Conservation (phyloP, 2,888 invertebrate genomes). For the Melipona beecheii region DNA sequence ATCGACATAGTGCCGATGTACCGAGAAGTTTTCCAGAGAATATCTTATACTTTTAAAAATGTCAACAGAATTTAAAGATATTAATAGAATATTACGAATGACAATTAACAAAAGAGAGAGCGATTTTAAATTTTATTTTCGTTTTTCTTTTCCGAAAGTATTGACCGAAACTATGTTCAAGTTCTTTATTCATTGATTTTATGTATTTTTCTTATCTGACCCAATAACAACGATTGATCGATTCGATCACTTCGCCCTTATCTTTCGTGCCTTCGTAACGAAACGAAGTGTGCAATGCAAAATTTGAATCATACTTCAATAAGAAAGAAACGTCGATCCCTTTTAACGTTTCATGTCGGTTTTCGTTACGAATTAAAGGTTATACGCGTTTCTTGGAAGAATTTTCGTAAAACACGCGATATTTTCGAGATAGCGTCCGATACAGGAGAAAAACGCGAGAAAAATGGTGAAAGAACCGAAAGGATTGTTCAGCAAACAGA, state of each 20-base stretch:
- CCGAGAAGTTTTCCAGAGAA: too few species aligned
- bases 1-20: too few species aligned
- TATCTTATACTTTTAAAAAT: too few species aligned
- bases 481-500: conserved; percentile 68
- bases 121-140: too few species aligned
- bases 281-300: conserved; percentile 9
- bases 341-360: neutral
- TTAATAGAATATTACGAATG: too few species aligned
- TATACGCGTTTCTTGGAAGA: neutral
- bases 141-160: too few species aligned
- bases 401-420: neutral
- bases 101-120: too few species aligned
- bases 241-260: conserved; percentile 1
- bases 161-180: too few species aligned
- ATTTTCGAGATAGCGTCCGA: too few species aligned
- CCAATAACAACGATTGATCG: neutral
- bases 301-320: neutral
- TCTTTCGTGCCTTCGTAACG: neutral
- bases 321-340: neutral
- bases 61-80: neutral
- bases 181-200: too few species aligned
- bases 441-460: too few species aligned
- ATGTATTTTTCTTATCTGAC: too few species aligned
- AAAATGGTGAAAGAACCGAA: conserved; percentile 49
- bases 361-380: neutral